Evolutionary conservation across 2,113 vertebrate species (phyloP).

Genomic region (Sminthopsis crassicaudata): DNA sequence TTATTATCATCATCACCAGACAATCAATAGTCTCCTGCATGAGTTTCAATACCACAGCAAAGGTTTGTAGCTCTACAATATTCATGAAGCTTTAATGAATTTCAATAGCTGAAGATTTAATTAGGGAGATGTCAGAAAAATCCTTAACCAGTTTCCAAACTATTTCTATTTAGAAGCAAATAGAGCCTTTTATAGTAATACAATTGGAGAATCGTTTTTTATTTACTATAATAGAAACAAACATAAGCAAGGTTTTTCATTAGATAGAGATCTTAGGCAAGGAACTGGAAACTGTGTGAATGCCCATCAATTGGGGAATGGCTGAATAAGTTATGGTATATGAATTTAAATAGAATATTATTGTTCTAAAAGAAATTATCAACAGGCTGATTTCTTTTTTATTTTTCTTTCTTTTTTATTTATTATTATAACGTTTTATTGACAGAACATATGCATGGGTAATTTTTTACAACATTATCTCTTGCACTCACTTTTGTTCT

Average conservation of each 20-base stretch:
- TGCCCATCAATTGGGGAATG: too few species aligned
- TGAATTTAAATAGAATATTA: too few species aligned
- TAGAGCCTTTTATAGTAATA: slow-evolving; percentile 28
- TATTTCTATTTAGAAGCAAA: slow-evolving; percentile 69
- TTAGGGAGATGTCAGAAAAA: slow-evolving; percentile 71
- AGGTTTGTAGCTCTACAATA: slow-evolving; percentile 67
- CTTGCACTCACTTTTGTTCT: too few species aligned
- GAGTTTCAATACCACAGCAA: slow-evolving; percentile 63
- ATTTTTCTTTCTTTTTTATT: too few species aligned
- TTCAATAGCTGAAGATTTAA: slow-evolving; percentile 74
- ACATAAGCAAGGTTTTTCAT: slow-evolving; percentile 34
- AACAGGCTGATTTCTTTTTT: too few species aligned
- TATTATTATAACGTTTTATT: too few species aligned
- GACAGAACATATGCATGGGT: too few species aligned
- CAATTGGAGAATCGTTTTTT: slow-evolving; percentile 40
- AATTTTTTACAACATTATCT: too few species aligned
- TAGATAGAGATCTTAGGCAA: background rate
- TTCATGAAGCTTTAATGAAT: slow-evolving; percentile 76
- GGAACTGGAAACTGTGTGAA: too few species aligned
- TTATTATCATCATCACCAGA: background rate
- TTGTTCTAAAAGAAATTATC: too few species aligned
- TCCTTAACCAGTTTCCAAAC: slow-evolving; percentile 69
- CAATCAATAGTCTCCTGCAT: background rate
- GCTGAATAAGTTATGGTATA: too few species aligned
- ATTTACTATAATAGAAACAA: slow-evolving; percentile 35